phyloP scores from a whole-genome alignment of 2,113 vertebrate species.

The Aspidoscelis tigris region DNA sequence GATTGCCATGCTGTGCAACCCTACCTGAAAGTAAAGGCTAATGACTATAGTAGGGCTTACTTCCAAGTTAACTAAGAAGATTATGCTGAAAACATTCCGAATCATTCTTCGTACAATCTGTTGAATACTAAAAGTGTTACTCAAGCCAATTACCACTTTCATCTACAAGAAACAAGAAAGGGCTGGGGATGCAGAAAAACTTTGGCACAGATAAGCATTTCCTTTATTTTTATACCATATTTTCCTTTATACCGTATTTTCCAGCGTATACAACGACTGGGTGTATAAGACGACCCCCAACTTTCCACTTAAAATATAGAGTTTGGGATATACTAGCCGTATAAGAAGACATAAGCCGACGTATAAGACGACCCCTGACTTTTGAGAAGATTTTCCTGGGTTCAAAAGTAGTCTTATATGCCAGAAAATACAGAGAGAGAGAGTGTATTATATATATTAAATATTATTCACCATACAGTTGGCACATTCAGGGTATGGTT shows the following conservation, averaged over 20 bases:
- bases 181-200: conserved; percentile 25
- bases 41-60: background rate
- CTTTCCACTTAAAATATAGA: too few species aligned
- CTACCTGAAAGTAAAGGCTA: background rate
- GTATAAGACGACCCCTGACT: too few species aligned
- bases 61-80: background rate
- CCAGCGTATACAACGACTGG: too few species aligned
- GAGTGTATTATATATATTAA: background rate
- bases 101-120: background rate
- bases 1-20: background rate
- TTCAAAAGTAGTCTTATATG: too few species aligned
- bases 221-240: background rate
- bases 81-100: background rate
- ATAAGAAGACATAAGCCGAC: too few species aligned
- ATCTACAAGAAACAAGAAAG: conserved; percentile 40
- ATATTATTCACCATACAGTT: background rate
- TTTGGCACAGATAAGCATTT: conserved; percentile 44
- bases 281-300: too few species aligned
- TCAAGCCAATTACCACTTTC: conserved; percentile 31
- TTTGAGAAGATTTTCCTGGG: too few species aligned
- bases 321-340: too few species aligned
- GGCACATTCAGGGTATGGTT: background rate
- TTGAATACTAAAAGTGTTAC: background rate
- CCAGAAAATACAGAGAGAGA: too few species aligned
- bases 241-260: too few species aligned